Conservation (phyloP, 2,888 invertebrate genomes). For the Blomia tropicalis region DNA sequence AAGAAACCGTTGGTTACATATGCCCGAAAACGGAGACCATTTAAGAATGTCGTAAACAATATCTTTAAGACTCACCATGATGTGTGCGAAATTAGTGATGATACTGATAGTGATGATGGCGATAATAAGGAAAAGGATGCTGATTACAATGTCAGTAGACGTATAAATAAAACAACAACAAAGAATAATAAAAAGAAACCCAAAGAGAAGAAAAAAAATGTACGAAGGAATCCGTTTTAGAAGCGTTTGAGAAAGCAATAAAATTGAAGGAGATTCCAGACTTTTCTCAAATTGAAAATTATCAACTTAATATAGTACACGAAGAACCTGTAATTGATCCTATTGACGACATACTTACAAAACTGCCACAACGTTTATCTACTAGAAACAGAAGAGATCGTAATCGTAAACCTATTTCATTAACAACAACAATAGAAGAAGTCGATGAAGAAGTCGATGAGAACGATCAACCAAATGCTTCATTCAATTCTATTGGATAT, state of each 20-base stretch:
- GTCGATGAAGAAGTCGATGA: too few relatives aligned
- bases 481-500: too few relatives aligned
- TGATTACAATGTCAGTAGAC: neutral
- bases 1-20: neutral
- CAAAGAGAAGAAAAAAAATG: neutral
- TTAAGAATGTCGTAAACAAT: neutral
- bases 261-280: conserved; percentile 14
- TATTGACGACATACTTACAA: too few relatives aligned
- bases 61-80: neutral
- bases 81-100: neutral
- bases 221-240: conserved; percentile 18
- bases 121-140: neutral
- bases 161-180: neutral
- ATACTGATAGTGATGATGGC: neutral
- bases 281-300: conserved; percentile 17
- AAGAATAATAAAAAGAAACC: neutral
- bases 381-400: too few relatives aligned
- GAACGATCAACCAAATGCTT: too few relatives aligned
- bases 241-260: conserved; percentile 18
- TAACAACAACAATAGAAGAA: too few relatives aligned
- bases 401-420: too few relatives aligned
- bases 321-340: neutral
- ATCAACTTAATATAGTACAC: neutral
- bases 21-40: neutral
- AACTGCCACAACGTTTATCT: too few relatives aligned